Evolutionary conservation across 2,888 invertebrate genomes (phyloP), one percentile per base, ranked within the genome.

Genomic region (Marasmarcha lunaedactyla): DNA sequence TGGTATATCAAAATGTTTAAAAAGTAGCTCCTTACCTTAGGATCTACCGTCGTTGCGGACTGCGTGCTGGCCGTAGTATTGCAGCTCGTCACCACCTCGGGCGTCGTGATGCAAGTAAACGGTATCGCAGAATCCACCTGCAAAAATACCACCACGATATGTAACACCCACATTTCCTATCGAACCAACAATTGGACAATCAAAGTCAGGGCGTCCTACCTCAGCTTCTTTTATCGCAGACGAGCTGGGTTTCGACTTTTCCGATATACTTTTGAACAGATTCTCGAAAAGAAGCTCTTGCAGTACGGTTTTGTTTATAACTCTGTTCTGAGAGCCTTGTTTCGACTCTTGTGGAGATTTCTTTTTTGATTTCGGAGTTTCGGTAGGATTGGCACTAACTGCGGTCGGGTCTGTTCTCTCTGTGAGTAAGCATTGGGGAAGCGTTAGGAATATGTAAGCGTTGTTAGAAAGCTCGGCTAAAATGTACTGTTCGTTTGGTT

Each of bases 41-140:
- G 59, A 48, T 83, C 81, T 43, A 70, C 59, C 38, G 71, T 63
- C 50, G 71, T 4, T 2, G 34, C 57, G 10, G 72, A 47, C 49
- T 64, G 73, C 30, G 68, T 48, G 30, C 68, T 54, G 39, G 78
- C 69, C 25, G 79, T 76, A 43, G 77, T 74, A 64, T 68, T 73
- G 70, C 79, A 77, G 55, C 72, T 72, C 47, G 72, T 53, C 63
- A 76, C 79, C 51, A 79, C 81, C 70, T 79, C 81, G 41, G 81
- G 77, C 42, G 72, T 76, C 55, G 81, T 79, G 76, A 83, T 81
- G 76, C 81, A 81, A 67, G 72, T 79, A 64, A 81, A 83, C 60
- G 81, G 74, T 60, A 83, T 79, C 47, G 78, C 74, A 43, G 81
- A 68, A 59, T 83, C 81, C 54, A 77, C 73, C 81, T 83, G 78